Evolutionary conservation across 2,888 invertebrate genomes (phyloP), one percentile per base, ranked within the genome.

Genomic region (Uloborus plumipes): DNA sequence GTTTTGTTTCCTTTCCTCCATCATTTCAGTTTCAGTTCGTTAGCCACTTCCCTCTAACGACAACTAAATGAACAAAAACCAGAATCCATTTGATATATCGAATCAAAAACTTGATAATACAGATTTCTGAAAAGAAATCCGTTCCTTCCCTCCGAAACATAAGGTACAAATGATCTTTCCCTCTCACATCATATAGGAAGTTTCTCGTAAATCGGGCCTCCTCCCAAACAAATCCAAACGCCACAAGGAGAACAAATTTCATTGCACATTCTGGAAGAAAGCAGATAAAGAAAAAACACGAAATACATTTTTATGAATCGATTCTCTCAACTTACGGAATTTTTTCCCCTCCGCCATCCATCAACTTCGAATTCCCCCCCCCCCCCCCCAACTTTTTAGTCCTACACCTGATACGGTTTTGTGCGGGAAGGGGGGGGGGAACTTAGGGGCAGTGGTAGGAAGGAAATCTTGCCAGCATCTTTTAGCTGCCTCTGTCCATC

Each of bases 241-340:
- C 39, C 39, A 39, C 39, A 7, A 9, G 18, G 20, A 20, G 55
- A 55, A 55, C 55, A 55, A 55, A 55, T 55, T 20, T 55, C 55
- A 55, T 55, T 20, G 55, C 55, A n/a, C 55, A 15, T n/a, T 20
- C 20, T 55, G 51, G 53, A 62, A 31, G 73, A 67, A 58, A 50
- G 6, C 39, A 61, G 47, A 61, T 18, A 69, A 49, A 51, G 55
- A 69, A 55, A 69, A 55, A 69, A 61, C 65, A 58, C 47, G 64
- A 71, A 70, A 81, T 81, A 70, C 74, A 70, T 81, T 78, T 67
- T 74, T 70, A 74, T 81, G 74, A 67, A 81, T 81, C 80, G 67
- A 75, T 81, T 70, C 73, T 49, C 66, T 62, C 79, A 67, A 75
- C 77, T 81, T 80, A 70, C 71, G 39, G 61, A 65, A 79, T 71